Base-by-base conservation (phyloP, 2,888 invertebrate species). In the Sipha maydis region DNA sequence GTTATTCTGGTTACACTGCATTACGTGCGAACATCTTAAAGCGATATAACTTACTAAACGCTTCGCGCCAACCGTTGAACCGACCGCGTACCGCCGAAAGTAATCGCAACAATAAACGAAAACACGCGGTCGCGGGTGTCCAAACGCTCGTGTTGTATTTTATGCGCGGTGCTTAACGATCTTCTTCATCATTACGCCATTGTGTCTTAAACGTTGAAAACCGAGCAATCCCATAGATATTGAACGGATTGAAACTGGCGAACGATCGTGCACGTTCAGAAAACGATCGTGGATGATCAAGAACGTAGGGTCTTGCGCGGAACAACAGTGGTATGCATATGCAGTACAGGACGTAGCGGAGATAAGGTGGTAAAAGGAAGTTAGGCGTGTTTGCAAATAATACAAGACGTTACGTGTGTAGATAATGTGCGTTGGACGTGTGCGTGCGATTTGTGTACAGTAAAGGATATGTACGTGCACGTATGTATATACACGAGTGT, bases 301-400 rank as follows among this genome's bases (percentile, higher is more conserved):
- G 56, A 25, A 79, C 56, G 34, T 11, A 25, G 34, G 34, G 1
- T 34, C 17, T 34, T 79, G 8, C 17, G 31, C 56, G 2, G 3
- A 34, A 79, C 25, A 79, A 79, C 54, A 56, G 34, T 56, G 54
- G 25, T 61, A 56, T 56, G 21, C 7, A 7, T 56, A 56, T 56
- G 21, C 21, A 56, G 34, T 34, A 56, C 14, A 56, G 31, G 34
- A 17, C 56, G 34, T 34, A 79, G 56, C 31, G 21, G 31, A 56
- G 54, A 31, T 56, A 31, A 28, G 78, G 21, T 56, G 21, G 21
- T 61, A 79, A 79, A 56, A 56, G 71, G 71, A 79, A 56, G 8
- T 56, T 34, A 56, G 56, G 78, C 56, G 78, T 78, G 56, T 56
- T 78, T 78, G 21, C 56, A 19, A 54, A 31, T 31, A 54, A 78